Conservation (phyloP, 2,113 vertebrate genomes). For the Tympanuchus pallidicinctus region DNA sequence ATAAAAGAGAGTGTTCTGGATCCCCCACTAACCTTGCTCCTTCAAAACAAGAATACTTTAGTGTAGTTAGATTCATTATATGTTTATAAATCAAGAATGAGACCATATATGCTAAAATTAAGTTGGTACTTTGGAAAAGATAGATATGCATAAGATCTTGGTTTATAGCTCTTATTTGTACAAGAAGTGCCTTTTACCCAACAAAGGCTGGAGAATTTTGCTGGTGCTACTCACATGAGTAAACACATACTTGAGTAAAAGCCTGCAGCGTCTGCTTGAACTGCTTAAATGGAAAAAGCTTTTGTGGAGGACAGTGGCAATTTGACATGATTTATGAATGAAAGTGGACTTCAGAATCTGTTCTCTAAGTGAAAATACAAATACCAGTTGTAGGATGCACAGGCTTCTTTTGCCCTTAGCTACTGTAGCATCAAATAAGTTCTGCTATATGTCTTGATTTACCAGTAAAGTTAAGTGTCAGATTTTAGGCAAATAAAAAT, state of each 20-base stretch:
- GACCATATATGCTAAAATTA: neutral
- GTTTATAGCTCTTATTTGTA: neutral
- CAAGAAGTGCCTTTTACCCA: neutral
- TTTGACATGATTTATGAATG: neutral
- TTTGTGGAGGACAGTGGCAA: neutral
- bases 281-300: neutral
- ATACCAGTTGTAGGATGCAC: constrained; percentile 1
- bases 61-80: neutral
- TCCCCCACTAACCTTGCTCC: neutral
- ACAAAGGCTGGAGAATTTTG: neutral
- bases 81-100: neutral
- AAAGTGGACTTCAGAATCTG: constrained; percentile 30
- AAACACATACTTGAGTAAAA: neutral
- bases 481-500: constrained; percentile 80
- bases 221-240: neutral
- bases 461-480: constrained; percentile 72
- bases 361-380: constrained; percentile 23
- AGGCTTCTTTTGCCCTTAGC: neutral
- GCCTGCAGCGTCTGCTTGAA: neutral
- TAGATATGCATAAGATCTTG: neutral
- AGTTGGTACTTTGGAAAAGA: neutral
- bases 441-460: constrained; percentile 77
- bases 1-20: neutral
- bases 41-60: neutral
- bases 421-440: constrained; percentile 56